phyloP scores from a whole-genome alignment of 2,888 invertebrate genomes.

The Epistrophe grossulariae region DNA sequence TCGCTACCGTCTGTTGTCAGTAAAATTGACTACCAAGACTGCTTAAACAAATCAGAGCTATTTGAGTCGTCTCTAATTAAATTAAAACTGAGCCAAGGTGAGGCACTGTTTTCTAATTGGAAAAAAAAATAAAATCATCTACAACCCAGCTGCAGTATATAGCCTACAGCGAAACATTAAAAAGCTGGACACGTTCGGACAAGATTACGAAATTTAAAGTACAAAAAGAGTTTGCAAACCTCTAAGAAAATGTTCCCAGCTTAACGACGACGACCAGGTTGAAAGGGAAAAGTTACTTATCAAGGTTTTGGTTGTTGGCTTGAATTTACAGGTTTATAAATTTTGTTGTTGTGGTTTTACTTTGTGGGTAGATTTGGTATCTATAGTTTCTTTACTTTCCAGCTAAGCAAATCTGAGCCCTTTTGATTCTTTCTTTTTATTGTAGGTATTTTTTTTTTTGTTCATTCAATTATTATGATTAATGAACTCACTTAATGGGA shows the following conservation, averaged over 20 bases:
- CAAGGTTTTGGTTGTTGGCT: constrained; percentile 10
- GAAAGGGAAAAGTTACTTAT: constrained; percentile 34
- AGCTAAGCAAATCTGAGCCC: neutral
- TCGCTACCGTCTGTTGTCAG: neutral
- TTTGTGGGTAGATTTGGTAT: constrained; percentile 8
- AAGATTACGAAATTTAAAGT: neutral
- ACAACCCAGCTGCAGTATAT: neutral
- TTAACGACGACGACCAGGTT: neutral
- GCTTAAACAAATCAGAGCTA: constrained; percentile 15
- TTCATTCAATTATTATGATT: neutral
- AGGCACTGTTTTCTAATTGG: constrained; percentile 32
- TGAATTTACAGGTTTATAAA: constrained; percentile 11
- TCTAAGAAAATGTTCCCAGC: neutral
- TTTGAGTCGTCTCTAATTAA: constrained; percentile 50
- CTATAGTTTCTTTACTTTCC: constrained; percentile 1
- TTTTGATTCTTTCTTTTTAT: constrained; percentile 5
- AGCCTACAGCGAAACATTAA: neutral
- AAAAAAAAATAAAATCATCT: neutral
- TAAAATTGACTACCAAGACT: neutral
- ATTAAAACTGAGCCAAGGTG: constrained; percentile 54
- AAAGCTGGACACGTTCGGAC: constrained; percentile 15
- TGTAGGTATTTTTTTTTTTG: neutral
- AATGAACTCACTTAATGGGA: neutral
- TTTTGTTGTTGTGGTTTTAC: constrained; percentile 26
- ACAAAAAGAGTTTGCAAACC: neutral